phyloP scores from a whole-genome alignment of 2,113 vertebrate species.

The Terrapene triunguis region DNA sequence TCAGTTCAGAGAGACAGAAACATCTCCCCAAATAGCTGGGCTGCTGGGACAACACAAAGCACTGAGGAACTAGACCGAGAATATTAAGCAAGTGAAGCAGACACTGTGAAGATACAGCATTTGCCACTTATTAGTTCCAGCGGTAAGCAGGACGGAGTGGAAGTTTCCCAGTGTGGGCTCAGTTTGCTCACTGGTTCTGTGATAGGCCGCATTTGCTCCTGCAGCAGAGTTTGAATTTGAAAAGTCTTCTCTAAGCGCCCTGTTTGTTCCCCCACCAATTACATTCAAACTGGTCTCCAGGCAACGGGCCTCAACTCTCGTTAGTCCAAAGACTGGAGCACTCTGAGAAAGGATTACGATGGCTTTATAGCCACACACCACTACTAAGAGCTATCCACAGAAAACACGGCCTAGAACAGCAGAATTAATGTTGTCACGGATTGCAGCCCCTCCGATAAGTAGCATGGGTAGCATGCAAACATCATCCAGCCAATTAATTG shows the following conservation, averaged over 20 bases:
- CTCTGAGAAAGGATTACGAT: background rate
- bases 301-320: background rate
- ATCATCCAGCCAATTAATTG: background rate
- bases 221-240: background rate
- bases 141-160: background rate
- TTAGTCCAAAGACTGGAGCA: background rate
- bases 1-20: background rate
- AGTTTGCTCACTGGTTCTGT: background rate
- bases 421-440: background rate
- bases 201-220: background rate
- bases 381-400: background rate
- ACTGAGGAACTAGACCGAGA: background rate
- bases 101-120: background rate
- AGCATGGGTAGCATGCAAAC: background rate
- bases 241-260: background rate
- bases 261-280: background rate
- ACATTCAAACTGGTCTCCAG: background rate
- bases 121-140: background rate
- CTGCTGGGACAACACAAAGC: background rate
- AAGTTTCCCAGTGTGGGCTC: background rate
- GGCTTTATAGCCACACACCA: background rate
- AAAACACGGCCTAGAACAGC: background rate
- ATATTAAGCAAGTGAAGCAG: background rate
- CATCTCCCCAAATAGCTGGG: background rate
- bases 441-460: background rate